Conservation (phyloP, 35 echinoderm and acorn worm genomes). For the Acanthaster planci region DNA sequence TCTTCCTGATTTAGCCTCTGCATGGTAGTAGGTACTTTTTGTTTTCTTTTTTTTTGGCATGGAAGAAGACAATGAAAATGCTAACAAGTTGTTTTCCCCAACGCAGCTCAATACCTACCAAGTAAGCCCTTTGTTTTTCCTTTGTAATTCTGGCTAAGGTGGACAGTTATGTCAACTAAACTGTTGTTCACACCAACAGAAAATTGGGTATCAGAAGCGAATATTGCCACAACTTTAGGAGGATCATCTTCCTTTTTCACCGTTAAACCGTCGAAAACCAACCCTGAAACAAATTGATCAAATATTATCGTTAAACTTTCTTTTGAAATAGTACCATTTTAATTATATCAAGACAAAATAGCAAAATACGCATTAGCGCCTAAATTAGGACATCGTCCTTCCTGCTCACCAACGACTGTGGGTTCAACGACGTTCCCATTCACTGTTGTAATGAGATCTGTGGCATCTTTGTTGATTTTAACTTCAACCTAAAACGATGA, state of each 20-base stretch:
- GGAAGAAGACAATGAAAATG: too few species aligned
- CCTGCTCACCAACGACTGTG: neutral
- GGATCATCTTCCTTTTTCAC: neutral
- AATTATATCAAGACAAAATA: too few species aligned
- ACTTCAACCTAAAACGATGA: neutral
- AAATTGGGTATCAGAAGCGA: neutral
- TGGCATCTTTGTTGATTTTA: neutral
- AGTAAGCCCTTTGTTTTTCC: neutral
- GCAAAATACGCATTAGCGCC: too few species aligned
- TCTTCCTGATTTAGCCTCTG: too few species aligned
- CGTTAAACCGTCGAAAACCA: neutral
- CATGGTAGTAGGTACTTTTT: too few species aligned
- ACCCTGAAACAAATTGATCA: neutral
- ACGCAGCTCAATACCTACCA: neutral
- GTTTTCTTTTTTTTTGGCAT: too few species aligned
- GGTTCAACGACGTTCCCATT: neutral
- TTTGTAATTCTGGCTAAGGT: neutral
- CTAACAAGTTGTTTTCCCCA: too few species aligned
- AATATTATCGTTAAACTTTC: too few species aligned
- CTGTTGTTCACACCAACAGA: conserved; percentile 3
- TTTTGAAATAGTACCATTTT: too few species aligned
- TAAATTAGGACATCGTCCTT: too few species aligned
- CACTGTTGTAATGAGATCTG: neutral
- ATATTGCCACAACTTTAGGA: neutral
- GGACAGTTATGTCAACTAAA: neutral